phyloP scores from a whole-genome alignment of 2,797 vertebrate species.

The Eremophila alpestris region DNA sequence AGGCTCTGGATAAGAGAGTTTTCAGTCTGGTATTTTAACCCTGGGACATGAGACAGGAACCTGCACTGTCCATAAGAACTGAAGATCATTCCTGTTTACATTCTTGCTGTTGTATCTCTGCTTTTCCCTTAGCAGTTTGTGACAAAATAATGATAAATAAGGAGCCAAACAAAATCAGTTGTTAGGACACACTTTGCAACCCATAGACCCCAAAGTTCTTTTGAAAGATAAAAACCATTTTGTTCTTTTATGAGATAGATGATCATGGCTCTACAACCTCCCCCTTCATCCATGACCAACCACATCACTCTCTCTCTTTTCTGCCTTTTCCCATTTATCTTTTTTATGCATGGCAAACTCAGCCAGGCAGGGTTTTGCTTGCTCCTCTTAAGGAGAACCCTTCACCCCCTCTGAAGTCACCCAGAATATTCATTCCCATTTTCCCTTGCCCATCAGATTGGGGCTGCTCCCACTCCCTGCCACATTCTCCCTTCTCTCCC shows the following conservation, averaged over 20 bases:
- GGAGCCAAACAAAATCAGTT: not conserved
- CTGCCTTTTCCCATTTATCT: not conserved
- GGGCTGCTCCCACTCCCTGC: not conserved
- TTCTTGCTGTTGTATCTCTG: not conserved
- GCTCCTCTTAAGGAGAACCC: not conserved
- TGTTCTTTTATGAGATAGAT: not conserved
- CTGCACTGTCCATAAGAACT: not conserved
- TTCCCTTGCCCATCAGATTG: not conserved
- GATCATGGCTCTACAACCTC: not conserved
- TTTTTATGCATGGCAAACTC: not conserved
- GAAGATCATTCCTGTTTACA: not conserved
- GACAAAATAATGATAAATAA: not conserved
- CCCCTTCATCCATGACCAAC: not conserved
- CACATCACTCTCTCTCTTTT: not conserved
- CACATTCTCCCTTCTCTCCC: not conserved
- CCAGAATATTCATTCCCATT: not conserved
- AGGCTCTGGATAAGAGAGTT: not conserved
- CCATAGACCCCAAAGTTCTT: not conserved
- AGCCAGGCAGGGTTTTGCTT: not conserved
- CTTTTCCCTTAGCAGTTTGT: not conserved
- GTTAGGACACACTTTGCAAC: not conserved
- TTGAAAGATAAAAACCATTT: not conserved
- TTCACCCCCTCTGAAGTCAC: not conserved
- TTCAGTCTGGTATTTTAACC: not conserved
- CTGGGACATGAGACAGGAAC: not conserved